Evolutionary conservation across 92 coral and sea anemone genomes (phyloP).

Genomic region (Paragorgia papillata): DNA sequence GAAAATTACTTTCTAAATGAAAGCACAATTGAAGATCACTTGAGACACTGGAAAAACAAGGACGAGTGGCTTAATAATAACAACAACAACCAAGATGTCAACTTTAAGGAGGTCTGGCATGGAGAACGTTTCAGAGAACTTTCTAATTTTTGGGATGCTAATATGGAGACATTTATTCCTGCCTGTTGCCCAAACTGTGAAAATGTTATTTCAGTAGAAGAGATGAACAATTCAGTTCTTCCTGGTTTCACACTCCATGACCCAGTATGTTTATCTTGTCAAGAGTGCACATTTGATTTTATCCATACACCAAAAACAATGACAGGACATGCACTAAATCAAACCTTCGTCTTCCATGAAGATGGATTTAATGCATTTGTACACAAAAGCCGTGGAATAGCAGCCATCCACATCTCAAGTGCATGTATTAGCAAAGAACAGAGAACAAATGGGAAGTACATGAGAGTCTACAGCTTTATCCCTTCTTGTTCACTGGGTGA

Average conservation of each 20-base stretch:
- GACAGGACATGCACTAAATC: conserved; percentile 61
- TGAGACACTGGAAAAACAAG: conserved; percentile 61
- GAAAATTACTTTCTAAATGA: conserved; percentile 48
- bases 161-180: conserved; percentile 51
- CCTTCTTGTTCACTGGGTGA: conserved; percentile 55
- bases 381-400: conserved; percentile 55
- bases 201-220: conserved; percentile 50
- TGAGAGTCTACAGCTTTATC: conserved; percentile 48
- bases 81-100: no score
- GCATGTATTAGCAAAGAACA: conserved; percentile 53
- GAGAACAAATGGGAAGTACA: conserved; percentile 43
- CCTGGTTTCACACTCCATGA: conserved; percentile 22
- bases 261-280: conserved; percentile 46
- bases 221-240: conserved; percentile 23
- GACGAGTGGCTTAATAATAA: no score
- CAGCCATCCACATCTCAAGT: conserved; percentile 57
- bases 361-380: no score
- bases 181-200: conserved; percentile 62
- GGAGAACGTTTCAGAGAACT: conserved; percentile 62
- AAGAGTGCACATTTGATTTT: conserved; percentile 51
- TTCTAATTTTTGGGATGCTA: conserved; percentile 66
- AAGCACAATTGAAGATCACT: conserved; percentile 40
- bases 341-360: no score
- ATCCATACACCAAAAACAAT: conserved; percentile 34
- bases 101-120: no score